Percentiles rank a stretch among this genome's conserved stretches.
These are phyloP conservation scores for Rutpela maculata DNA, from an alignment of 2,888 invertebrate genomes.

Conservation along the genomic window DNA sequence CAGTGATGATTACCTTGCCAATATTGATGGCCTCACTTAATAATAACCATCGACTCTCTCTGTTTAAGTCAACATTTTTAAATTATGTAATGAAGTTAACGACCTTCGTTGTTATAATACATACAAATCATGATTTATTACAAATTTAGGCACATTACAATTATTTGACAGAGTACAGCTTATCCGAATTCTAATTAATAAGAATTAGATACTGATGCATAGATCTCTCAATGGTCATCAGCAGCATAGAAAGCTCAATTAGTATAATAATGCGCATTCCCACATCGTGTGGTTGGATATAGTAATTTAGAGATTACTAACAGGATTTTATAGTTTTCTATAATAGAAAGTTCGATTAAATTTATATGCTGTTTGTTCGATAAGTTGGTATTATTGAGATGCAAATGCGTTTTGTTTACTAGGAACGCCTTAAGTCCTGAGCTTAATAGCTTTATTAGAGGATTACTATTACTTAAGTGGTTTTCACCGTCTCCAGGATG, in stretches of 20 bases:
- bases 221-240: background rate
- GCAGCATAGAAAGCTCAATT: conserved; percentile 13
- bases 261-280: conserved; percentile 16
- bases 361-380: conserved; percentile 46
- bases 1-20: too few species aligned
- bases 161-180: background rate
- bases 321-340: conserved; percentile 17
- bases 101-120: background rate
- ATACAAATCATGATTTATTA: background rate
- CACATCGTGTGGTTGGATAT: conserved; percentile 15
- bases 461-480: conserved; percentile 40
- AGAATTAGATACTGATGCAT: background rate
- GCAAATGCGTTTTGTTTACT: conserved; percentile 39
- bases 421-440: conserved; percentile 39
- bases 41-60: background rate
- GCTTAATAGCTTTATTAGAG: conserved; percentile 47
- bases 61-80: background rate
- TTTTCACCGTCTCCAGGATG: conserved; percentile 21
- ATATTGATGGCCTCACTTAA: too few species aligned
- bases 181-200: conserved; percentile 7
- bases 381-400: conserved; percentile 47
- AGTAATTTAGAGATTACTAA: conserved; percentile 16
- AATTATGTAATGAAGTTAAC: background rate
- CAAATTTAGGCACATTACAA: background rate
- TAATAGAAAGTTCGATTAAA: conserved; percentile 46